These are phyloP conservation scores for Drosophila lacteicornis DNA, from an alignment of 1,140 invertebrate species.

Conservation along the genomic window DNA sequence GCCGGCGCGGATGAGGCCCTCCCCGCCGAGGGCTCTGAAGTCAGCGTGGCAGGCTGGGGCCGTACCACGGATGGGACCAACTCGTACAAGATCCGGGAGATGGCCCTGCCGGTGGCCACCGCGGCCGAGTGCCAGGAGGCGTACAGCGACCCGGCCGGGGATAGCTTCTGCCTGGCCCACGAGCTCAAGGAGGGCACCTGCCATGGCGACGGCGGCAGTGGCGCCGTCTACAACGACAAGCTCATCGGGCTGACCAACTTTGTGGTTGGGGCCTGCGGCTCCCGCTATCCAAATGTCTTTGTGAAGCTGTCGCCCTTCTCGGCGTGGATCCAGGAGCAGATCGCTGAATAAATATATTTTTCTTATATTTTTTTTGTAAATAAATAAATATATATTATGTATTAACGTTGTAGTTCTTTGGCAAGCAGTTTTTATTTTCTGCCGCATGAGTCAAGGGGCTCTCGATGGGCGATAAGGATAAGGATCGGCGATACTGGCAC, in stretches of 20 bases:
- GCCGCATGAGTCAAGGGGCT: constrained; percentile 19
- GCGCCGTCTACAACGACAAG: constrained; percentile 58
- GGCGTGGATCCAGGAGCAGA: constrained; percentile 63
- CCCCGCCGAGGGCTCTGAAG: constrained; percentile 34
- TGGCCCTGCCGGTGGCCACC: constrained; percentile 40
- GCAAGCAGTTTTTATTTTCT: background rate
- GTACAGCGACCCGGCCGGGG: constrained; percentile 40
- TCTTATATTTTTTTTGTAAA: background rate
- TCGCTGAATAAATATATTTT: background rate
- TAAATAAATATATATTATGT: background rate
- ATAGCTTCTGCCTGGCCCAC: constrained; percentile 67
- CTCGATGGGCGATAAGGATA: constrained; percentile 38
- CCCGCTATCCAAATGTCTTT: constrained; percentile 78
- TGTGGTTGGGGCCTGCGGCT: constrained; percentile 76
- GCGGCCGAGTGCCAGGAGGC: constrained; percentile 59
- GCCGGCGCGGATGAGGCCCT: constrained; percentile 12
- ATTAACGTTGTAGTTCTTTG: background rate
- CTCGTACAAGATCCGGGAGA: constrained; percentile 64
- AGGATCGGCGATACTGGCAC: constrained; percentile 37
- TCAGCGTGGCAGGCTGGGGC: constrained; percentile 73
- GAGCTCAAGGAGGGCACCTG: constrained; percentile 72
- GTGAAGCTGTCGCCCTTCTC: constrained; percentile 50
- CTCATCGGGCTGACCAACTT: constrained; percentile 70
- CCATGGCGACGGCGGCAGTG: constrained; percentile 73
- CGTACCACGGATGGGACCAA: constrained; percentile 47